Evolutionary conservation across 2,797 vertebrate genomes (phyloP), one percentile per base, ranked within the genome.

Genomic region (Muraenolepis orangiensis): DNA sequence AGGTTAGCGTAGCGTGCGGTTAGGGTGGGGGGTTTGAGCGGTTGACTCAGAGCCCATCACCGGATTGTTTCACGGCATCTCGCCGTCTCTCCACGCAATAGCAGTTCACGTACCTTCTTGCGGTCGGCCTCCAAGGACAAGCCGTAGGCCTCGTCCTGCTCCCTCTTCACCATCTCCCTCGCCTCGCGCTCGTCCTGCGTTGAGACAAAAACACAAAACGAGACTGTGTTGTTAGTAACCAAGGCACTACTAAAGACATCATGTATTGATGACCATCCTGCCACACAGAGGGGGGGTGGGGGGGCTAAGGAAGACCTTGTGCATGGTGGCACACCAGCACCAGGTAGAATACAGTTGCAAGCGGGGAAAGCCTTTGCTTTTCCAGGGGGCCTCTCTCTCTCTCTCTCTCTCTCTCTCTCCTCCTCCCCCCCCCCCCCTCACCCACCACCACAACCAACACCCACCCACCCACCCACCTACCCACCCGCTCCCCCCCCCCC

Each of bases 81-180:
- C n/a, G n/a, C n/a, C n/a, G n/a, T n/a, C n/a, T n/a, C n/a, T n/a
- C n/a, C n/a, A n/a, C n/a, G n/a, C n/a, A n/a, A n/a, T n/a, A n/a
- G n/a, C n/a, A n/a, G 20, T n/a, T 28, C 30, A 76, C 66, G 67
- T 83, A 99, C 98, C 95, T 99, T 99, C 70, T 98, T 98, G 81
- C 98, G 95, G 90, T 99, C 98, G 14, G 98, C 98, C 90, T 99
- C 98, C 86, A 99, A 92, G 1, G 98, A 99, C 88, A 99, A 84
- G 77, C 96, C 96, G 87, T 99, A 99, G 0, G 98, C 98, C 87
- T 99, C 98, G 26, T 99, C 98, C 86, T 99, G 98, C 81, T 99
- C 98, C 83, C 96, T 95, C 84, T 99, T 99, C 91, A 99, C 96
- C 78, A 94, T 97, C 90, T 99, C 98, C 91, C 98, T 95, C 16